Evolutionary conservation across 2,888 invertebrate genomes (phyloP).

Genomic region (Cerastis leucographa): DNA sequence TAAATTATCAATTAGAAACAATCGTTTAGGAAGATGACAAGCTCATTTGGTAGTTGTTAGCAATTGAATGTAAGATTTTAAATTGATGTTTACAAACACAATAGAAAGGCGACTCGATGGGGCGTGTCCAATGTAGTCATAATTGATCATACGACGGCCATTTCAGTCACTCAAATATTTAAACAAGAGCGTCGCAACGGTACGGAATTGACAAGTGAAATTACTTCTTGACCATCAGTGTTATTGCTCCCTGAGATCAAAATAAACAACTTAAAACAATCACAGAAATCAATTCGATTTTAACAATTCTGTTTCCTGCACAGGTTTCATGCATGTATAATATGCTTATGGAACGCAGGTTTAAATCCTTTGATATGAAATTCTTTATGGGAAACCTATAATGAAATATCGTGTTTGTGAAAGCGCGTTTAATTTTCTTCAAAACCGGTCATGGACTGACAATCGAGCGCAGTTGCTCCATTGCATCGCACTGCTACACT

Average conservation of each 20-base stretch:
- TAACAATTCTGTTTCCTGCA: constrained; percentile 1
- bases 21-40: constrained; percentile 6
- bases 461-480: constrained; percentile 52
- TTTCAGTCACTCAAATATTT: constrained; percentile 71
- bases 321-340: constrained; percentile 1
- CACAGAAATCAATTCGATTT: background rate
- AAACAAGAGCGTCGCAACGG: constrained; percentile 57
- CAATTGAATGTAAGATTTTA: constrained; percentile 58
- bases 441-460: constrained; percentile 77
- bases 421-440: constrained; percentile 83
- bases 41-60: constrained; percentile 25
- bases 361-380: constrained; percentile 48
- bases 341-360: constrained; percentile 23
- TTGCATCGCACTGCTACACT: constrained; percentile 33
- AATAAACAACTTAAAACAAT: constrained; percentile 6
- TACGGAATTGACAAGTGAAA: constrained; percentile 37
- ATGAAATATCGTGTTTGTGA: constrained; percentile 77
- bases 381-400: constrained; percentile 74
- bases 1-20: too few species aligned
- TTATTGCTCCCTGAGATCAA: constrained; percentile 27
- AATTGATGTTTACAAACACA: constrained; percentile 77
- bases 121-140: constrained; percentile 64
- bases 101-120: constrained; percentile 72
- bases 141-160: constrained; percentile 50
- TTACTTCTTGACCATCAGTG: constrained; percentile 26